Percentiles rank a stretch among this genome's conserved stretches.
Evolutionary conservation across 1,140 invertebrate genomes (phyloP).

Genomic region (Drosophila obscura): DNA sequence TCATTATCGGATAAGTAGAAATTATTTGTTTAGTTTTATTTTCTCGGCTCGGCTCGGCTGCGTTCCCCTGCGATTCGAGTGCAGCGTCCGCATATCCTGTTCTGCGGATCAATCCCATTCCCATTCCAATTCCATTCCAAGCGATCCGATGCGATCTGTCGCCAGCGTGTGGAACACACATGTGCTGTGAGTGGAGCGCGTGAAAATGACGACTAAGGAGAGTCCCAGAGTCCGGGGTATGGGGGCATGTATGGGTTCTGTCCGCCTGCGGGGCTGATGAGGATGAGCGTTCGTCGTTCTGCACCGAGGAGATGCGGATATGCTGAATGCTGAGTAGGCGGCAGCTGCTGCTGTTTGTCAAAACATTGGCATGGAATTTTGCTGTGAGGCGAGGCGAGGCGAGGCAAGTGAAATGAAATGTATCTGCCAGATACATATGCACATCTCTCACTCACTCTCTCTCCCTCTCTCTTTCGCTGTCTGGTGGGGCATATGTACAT

Average conservation of each 20-base stretch:
- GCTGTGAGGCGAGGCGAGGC: conserved; percentile 39
- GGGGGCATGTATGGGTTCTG: conserved; percentile 2
- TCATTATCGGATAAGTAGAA: conserved; percentile 5
- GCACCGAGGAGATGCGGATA: conserved; percentile 36
- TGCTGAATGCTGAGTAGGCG: conserved; percentile 56
- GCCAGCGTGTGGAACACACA: conserved; percentile 55
- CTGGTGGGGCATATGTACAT: background rate
- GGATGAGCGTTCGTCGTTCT: conserved; percentile 15
- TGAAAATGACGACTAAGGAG: conserved; percentile 52
- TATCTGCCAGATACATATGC: conserved; percentile 58
- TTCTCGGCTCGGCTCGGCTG: background rate
- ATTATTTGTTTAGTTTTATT: conserved; percentile 5
- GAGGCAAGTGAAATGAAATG: conserved; percentile 57
- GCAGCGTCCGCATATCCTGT: conserved; percentile 59
- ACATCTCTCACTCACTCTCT: background rate
- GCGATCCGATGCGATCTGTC: conserved; percentile 45
- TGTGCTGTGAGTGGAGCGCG: conserved; percentile 47
- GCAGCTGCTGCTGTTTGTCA: conserved; percentile 65
- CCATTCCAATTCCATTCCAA: background rate
- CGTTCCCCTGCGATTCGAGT: conserved; percentile 24
- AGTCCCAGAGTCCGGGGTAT: background rate
- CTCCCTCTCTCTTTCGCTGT: too few species aligned
- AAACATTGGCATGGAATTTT: conserved; percentile 56
- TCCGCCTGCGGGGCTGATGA: conserved; percentile 6
- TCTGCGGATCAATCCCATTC: conserved; percentile 13